phyloP scores from a whole-genome alignment of 1,140 invertebrate species.

The Cherax destructor region DNA sequence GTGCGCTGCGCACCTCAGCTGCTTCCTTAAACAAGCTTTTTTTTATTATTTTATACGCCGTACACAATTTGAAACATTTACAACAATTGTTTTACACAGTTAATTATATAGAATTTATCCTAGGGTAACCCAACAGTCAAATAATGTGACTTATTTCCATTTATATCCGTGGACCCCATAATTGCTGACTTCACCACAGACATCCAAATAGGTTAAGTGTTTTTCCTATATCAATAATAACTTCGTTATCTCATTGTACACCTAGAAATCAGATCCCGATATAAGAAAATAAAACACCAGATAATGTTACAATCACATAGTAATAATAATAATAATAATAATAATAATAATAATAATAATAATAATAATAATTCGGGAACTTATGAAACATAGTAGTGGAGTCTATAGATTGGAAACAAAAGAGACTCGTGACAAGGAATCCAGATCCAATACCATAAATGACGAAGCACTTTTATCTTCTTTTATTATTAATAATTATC shows the following conservation, averaged over 20 bases:
- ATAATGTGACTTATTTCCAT: too few relatives aligned
- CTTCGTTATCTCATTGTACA: neutral
- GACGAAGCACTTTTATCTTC: conserved; percentile 15
- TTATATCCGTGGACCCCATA: neutral
- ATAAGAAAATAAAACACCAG: neutral
- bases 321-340: neutral
- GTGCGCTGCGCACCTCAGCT: too few relatives aligned
- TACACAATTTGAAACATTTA: too few relatives aligned
- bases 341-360: neutral
- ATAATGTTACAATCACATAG: neutral
- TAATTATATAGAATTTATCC: too few relatives aligned
- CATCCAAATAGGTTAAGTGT: neutral
- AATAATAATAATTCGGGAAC: neutral
- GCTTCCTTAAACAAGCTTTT: too few relatives aligned
- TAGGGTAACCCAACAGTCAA: too few relatives aligned
- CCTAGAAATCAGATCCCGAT: neutral
- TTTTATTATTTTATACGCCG: too few relatives aligned
- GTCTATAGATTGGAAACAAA: neutral
- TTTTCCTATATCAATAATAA: neutral
- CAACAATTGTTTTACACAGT: too few relatives aligned
- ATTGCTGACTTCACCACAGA: conserved; percentile 3
- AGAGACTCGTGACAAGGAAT: neutral
- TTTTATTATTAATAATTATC: neutral
- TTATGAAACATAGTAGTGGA: neutral
- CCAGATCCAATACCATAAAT: neutral